Evolutionary conservation across 2,888 invertebrate genomes (phyloP), one percentile per base, ranked within the genome.

Genomic region (Drosophila pseudotakahashii): DNA sequence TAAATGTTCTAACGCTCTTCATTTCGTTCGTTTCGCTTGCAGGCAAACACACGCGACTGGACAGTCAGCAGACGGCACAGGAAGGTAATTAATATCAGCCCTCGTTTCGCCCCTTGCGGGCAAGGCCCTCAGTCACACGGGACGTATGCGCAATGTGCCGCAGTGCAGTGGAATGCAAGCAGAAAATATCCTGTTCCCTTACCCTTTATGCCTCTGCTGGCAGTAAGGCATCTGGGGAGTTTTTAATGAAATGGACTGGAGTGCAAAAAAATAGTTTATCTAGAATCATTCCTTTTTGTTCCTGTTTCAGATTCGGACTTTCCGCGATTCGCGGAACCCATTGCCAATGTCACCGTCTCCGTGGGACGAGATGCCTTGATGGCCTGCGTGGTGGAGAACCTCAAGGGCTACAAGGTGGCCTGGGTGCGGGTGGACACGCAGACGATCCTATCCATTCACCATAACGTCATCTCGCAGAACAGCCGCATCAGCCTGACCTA

Each of bases 371-470:
- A 98, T 92, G 97, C 97, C 23, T 93, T 97, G 32, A 94, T 98
- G 74, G 96, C 97, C 62, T 98, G 98, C 92, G 96, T 97, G 82
- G 97, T 98, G 63, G 97, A 97, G 92, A 97, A 97, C 93, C 94
- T 98, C 71, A 94, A 95, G 89, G 95, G 94, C 78, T 97, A 96
- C 92, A 97, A 97, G 95, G 97, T 98, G 80, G 98, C 97, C 75
- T 98, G 98, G 98, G 97, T 98, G 13, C 94, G 97, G 41, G 97
- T 98, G 48, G 97, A 98, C 90, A 97, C 97, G 0, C 97, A 98
- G 92, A 98, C 98, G 2, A 97, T 98, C 88, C 93, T 98, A 61
- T 97, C 97, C 66, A 98, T 98, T 89, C 97, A 98, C 91, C 97
- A 97, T 92, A 96, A 96, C 91, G 96, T 98, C 75, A 97, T 98